phyloP scores from a whole-genome alignment of 2,888 invertebrate genomes.

The Iselma pallidipennis region DNA sequence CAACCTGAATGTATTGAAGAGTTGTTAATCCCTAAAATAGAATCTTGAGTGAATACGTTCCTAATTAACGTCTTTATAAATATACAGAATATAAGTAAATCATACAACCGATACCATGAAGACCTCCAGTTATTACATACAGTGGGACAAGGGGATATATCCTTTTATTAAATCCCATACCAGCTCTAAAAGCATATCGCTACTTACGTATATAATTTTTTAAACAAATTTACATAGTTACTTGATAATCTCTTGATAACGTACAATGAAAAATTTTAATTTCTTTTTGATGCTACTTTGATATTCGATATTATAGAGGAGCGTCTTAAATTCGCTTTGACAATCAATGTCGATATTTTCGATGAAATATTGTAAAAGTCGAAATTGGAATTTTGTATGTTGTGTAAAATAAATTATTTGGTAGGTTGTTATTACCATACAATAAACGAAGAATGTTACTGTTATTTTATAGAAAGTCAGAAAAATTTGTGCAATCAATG shows the following conservation, averaged over 20 bases:
- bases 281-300: not conserved
- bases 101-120: too few relatives aligned
- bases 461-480: not conserved
- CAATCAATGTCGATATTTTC: not conserved
- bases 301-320: not conserved
- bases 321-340: not conserved
- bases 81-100: too few relatives aligned
- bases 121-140: too few relatives aligned
- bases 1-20: too few relatives aligned
- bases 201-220: too few relatives aligned
- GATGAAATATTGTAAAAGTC: not conserved
- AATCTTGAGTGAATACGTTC: too few relatives aligned
- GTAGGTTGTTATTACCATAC: not conserved
- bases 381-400: not conserved
- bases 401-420: not conserved
- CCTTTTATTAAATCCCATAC: too few relatives aligned
- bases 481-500: not conserved
- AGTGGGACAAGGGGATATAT: too few relatives aligned
- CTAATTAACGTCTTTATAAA: too few relatives aligned
- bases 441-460: not conserved
- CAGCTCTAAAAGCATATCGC: too few relatives aligned
- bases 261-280: not conserved
- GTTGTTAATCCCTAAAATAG: too few relatives aligned
- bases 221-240: not conserved
- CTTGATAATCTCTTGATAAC: not conserved